A percentile compares a stretch with the other conserved stretches of the same genome.
Evolutionary conservation across 2,888 invertebrate genomes (phyloP).

Genomic region (Poecilus cupreus): DNA sequence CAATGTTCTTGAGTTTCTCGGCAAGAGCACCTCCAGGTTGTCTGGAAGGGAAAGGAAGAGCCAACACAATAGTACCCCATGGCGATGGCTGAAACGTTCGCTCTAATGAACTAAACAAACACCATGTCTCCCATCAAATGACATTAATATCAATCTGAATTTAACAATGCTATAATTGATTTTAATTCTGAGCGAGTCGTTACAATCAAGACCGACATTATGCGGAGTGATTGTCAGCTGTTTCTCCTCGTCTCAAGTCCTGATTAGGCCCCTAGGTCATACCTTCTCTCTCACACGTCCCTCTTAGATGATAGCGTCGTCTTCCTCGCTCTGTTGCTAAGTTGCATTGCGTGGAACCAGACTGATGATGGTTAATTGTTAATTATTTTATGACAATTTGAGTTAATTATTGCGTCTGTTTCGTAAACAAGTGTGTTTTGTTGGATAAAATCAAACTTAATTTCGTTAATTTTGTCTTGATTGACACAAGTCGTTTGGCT

Average conservation of each 20-base stretch:
- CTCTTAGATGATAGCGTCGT: neutral
- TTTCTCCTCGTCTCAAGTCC: constrained; percentile 29
- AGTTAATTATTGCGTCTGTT: constrained; percentile 59
- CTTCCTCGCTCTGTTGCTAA: constrained; percentile 37
- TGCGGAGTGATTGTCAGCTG: constrained; percentile 58
- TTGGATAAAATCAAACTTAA: constrained; percentile 48
- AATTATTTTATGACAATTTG: constrained; percentile 58
- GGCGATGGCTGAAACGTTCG: neutral
- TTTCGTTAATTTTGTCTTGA: constrained; percentile 47
- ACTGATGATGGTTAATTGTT: constrained; percentile 48
- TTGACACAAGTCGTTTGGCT: neutral
- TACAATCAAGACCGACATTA: constrained; percentile 57
- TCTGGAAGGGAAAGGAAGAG: neutral
- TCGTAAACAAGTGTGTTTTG: constrained; percentile 55
- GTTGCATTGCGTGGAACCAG: neutral
- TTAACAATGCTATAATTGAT: constrained; percentile 58
- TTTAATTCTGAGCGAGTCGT: constrained; percentile 56
- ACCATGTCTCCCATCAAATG: constrained; percentile 42
- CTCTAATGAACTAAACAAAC: constrained; percentile 57
- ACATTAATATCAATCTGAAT: constrained; percentile 59
- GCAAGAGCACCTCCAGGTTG: neutral
- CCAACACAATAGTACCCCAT: constrained; percentile 48
- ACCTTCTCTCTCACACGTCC: constrained; percentile 25
- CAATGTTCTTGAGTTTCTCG: no score
- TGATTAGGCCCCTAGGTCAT: constrained; percentile 35